A percentile compares a stretch with the other conserved stretches of the same genome.
Evolutionary conservation across 2,113 vertebrate genomes (phyloP).

Genomic region (Corythaeola cristata): DNA sequence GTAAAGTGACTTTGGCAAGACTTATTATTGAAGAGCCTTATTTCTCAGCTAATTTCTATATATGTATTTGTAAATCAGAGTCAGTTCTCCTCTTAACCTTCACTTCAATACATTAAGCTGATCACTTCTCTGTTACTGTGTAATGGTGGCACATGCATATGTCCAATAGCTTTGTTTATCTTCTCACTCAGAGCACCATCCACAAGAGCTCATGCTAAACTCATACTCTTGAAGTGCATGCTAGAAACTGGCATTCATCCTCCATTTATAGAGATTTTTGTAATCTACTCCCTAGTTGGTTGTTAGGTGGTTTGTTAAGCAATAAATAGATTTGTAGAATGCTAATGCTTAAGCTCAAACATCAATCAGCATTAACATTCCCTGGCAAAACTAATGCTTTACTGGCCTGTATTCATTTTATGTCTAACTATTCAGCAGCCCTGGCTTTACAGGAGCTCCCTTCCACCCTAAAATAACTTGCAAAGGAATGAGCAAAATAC

Average conservation of each 20-base stretch:
- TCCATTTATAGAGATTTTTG: not conserved
- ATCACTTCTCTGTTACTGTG: not conserved
- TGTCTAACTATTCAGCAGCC: not conserved
- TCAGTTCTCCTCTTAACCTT: not conserved
- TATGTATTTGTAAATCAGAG: not conserved
- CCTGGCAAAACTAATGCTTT: not conserved
- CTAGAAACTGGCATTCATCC: not conserved
- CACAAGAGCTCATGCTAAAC: not conserved
- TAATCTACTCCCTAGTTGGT: not conserved
- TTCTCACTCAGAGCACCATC: not conserved
- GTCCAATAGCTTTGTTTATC: not conserved
- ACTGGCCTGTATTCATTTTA: not conserved
- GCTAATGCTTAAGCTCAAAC: not conserved
- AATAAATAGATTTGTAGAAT: slow-evolving; percentile 28
- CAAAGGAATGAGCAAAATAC: not conserved
- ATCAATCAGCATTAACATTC: not conserved
- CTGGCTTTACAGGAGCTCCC: not conserved
- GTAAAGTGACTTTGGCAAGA: not conserved
- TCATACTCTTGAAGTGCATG: not conserved
- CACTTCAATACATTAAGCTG: not conserved
- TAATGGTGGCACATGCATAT: not conserved
- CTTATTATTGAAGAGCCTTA: not conserved
- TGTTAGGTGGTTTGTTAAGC: slow-evolving; percentile 22
- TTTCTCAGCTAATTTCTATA: not conserved
- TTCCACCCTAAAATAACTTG: not conserved